These are phyloP conservation scores for Argynnis bischoffii DNA, from an alignment of 2,888 invertebrate species.

Conservation along the genomic window DNA sequence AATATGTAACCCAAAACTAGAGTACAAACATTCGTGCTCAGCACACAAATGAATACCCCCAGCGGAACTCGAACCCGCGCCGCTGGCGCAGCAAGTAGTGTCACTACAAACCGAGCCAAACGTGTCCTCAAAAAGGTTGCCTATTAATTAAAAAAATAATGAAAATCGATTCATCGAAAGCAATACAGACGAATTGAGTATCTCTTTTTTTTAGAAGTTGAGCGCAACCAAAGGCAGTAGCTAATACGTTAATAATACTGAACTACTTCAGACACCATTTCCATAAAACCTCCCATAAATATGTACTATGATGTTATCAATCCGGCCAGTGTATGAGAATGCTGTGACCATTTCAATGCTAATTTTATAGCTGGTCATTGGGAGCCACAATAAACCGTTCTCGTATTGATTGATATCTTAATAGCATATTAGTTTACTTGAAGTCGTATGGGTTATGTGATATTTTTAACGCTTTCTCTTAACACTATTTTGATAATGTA, in stretches of 20 bases:
- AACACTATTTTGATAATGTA: too few relatives aligned
- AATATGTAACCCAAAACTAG: too few relatives aligned
- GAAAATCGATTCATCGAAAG: too few relatives aligned
- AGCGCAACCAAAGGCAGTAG: too few relatives aligned
- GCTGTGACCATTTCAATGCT: constrained; percentile 67
- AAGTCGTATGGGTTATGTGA: neutral
- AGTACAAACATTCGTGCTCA: too few relatives aligned
- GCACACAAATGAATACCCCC: too few relatives aligned
- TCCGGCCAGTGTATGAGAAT: constrained; percentile 25
- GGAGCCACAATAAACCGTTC: constrained; percentile 51
- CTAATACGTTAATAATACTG: neutral
- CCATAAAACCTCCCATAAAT: constrained; percentile 23
- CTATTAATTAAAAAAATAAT: too few relatives aligned
- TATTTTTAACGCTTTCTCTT: neutral
- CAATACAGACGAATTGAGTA: neutral
- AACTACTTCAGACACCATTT: constrained; percentile 9
- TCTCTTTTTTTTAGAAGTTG: too few relatives aligned
- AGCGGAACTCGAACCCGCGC: too few relatives aligned
- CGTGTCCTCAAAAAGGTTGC: too few relatives aligned
- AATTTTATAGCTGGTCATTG: constrained; percentile 64
- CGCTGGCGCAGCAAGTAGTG: too few relatives aligned
- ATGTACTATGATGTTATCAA: constrained; percentile 34
- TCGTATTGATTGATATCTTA: constrained; percentile 74
- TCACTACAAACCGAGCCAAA: too few relatives aligned
- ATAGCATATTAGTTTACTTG: constrained; percentile 51